A percentile compares a stretch with the other conserved stretches of the same genome.
Conservation (phyloP, 2,113 vertebrate genomes). For the Perccottus glenii region DNA sequence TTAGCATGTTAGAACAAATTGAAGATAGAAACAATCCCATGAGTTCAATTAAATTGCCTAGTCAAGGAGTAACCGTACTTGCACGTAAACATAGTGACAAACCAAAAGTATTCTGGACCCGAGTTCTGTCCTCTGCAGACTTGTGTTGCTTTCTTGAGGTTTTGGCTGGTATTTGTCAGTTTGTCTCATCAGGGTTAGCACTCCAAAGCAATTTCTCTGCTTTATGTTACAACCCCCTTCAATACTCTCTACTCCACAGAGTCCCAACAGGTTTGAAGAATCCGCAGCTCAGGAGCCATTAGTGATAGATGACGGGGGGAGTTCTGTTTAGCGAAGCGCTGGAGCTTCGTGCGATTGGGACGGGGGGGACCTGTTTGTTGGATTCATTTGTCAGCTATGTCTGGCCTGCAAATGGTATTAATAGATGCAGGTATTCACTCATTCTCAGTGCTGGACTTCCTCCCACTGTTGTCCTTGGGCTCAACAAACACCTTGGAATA, state of each 20-base stretch:
- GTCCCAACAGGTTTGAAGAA: conserved; percentile 33
- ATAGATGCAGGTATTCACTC: conserved; percentile 47
- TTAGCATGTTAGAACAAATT: no score
- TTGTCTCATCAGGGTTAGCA: conserved; percentile 12
- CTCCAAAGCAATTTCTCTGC: conserved; percentile 18
- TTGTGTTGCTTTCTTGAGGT: conserved; percentile 31
- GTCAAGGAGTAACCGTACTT: background rate
- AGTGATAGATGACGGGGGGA: conserved; percentile 31
- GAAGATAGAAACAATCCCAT: no score
- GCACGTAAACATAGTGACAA: conserved; percentile 11
- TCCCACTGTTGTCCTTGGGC: conserved; percentile 59
- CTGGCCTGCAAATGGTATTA: conserved; percentile 18
- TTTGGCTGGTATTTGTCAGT: conserved; percentile 49
- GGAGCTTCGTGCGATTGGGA: background rate
- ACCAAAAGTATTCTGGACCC: conserved; percentile 10
- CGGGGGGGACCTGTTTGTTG: conserved; percentile 1
- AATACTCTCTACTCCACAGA: background rate
- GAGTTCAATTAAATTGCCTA: no score
- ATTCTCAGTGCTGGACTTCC: conserved; percentile 47
- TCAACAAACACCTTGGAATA: conserved; percentile 65
- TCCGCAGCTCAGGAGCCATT: conserved; percentile 40
- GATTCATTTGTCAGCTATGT: conserved; percentile 15
- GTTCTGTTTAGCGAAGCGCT: no score
- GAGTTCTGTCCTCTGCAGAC: conserved; percentile 20
- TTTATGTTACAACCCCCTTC: conserved; percentile 6